These are phyloP conservation scores for Polypedilum vanderplanki DNA, from an alignment of 1,140 invertebrate genomes.

Conservation along the genomic window DNA sequence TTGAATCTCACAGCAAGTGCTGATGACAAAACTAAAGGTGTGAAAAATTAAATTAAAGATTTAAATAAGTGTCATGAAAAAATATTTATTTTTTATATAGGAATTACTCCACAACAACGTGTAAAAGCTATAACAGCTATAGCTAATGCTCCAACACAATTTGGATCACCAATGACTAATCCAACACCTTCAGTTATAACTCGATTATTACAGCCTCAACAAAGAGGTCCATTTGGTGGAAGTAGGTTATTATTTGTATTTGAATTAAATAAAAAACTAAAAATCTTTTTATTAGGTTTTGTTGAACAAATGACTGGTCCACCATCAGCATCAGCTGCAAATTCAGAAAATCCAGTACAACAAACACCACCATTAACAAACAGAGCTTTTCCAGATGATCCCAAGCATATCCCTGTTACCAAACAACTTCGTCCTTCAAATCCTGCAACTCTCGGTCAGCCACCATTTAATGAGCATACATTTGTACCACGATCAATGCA, in stretches of 20 bases:
- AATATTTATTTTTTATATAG: not conserved
- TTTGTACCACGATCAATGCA: not conserved
- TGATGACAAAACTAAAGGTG: slow-evolving; percentile 3
- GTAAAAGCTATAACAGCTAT: not conserved
- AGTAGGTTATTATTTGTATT: not conserved
- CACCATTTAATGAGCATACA: not conserved
- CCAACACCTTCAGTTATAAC: not conserved
- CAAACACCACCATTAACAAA: not conserved
- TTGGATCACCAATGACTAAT: not conserved
- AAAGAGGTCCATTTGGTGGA: not conserved
- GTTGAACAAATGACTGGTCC: not conserved
- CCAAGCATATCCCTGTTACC: not conserved
- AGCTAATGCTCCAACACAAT: not conserved
- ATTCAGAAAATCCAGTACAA: not conserved
- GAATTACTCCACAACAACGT: not conserved
- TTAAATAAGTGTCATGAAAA: not conserved
- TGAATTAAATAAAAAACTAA: not conserved
- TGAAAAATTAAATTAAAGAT: not conserved
- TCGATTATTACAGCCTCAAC: not conserved
- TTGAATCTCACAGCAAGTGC: not conserved
- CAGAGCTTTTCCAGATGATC: not conserved
- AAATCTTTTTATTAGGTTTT: not conserved
- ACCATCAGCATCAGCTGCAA: not conserved
- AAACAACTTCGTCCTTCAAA: not conserved
- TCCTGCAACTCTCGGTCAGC: not conserved